Conservation (phyloP, 2,113 vertebrate genomes). For the Cromileptes altivelis region DNA sequence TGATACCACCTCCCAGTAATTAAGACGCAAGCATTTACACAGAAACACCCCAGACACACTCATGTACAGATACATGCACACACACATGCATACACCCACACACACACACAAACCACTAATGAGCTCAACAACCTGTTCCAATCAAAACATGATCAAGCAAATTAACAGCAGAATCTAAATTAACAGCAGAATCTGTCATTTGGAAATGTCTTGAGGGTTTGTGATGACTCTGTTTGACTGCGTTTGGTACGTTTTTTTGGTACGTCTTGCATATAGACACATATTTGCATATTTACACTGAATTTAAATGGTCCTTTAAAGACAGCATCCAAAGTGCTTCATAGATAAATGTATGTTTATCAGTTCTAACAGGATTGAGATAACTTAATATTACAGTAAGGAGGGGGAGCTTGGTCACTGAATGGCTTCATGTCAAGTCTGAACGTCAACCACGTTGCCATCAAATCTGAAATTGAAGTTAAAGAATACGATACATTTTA, state of each 20-base stretch:
- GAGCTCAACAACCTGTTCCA: conserved; percentile 68
- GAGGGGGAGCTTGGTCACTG: not conserved
- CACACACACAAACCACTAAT: conserved; percentile 47
- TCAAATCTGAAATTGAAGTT: no score
- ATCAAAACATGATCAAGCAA: conserved; percentile 69
- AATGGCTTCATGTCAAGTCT: not conserved
- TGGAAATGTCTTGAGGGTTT: not conserved
- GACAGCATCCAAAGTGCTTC: not conserved
- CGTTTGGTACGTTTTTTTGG: not conserved
- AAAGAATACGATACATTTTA: no score
- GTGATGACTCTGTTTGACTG: not conserved
- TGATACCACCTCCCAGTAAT: conserved; percentile 74
- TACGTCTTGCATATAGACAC: not conserved
- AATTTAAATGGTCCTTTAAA: not conserved
- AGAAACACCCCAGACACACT: conserved; percentile 43
- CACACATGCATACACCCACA: conserved; percentile 18
- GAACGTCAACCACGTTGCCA: no score
- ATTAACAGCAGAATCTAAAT: conserved; percentile 61
- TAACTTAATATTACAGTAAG: not conserved
- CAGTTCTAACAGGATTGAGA: not conserved
- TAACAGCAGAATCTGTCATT: conserved; percentile 38
- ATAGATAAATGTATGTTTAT: not conserved
- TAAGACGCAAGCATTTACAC: conserved; percentile 70
- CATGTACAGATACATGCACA: conserved; percentile 11
- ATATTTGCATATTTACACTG: not conserved